Percentiles rank a stretch among this genome's conserved stretches.
Evolutionary conservation across 2,113 vertebrate species (phyloP).

Genomic region (Clarias macrocephalus): DNA sequence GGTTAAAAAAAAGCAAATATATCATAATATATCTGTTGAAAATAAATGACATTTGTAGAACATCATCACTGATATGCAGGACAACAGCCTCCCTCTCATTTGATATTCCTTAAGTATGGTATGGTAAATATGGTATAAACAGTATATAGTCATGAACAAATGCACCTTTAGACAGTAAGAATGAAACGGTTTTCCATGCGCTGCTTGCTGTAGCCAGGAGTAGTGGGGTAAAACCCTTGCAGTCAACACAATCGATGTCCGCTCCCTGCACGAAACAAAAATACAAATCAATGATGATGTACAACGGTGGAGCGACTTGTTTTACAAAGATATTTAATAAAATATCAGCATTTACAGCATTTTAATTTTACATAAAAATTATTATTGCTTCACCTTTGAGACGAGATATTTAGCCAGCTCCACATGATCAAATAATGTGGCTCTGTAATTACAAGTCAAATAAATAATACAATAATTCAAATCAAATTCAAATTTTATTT

Average conservation of each 20-base stretch:
- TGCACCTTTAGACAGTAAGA: slow-evolving; percentile 8
- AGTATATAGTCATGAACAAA: background rate
- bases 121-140: too few species aligned
- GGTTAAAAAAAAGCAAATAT: too few species aligned
- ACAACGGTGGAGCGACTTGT: background rate
- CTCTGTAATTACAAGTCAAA: slow-evolving; percentile 27
- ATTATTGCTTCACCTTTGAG: background rate
- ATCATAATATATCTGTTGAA: too few species aligned
- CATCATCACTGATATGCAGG: too few species aligned
- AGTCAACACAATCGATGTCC: background rate
- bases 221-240: slow-evolving; percentile 22
- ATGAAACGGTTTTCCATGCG: slow-evolving; percentile 24
- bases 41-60: too few species aligned
- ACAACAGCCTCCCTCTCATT: too few species aligned
- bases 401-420: slow-evolving; percentile 23
- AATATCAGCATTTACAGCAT: too few species aligned
- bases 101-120: too few species aligned
- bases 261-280: background rate
- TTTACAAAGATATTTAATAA: too few species aligned
- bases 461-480: background rate
- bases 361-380: too few species aligned
- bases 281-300: too few species aligned
- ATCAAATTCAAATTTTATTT: too few species aligned
- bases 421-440: slow-evolving; percentile 21
- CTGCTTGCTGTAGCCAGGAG: slow-evolving; percentile 25